phyloP scores from a whole-genome alignment of 2,797 vertebrate genomes.

The Meriones psammophilus region DNA sequence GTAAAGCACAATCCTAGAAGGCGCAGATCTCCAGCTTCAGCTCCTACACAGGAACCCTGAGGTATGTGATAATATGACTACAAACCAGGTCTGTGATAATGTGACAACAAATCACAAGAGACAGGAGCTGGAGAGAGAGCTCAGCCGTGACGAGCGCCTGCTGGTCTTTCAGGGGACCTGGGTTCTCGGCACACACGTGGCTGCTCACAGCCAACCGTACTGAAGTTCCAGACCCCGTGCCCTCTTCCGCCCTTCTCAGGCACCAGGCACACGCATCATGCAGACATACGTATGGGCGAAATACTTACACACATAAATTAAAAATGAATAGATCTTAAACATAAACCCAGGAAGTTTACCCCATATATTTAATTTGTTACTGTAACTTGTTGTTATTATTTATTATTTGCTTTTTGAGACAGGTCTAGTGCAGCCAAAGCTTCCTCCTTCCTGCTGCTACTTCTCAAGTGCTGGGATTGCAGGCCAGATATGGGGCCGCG shows the following conservation, averaged over 20 bases:
- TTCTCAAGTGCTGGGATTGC: not conserved
- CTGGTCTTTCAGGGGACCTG: not conserved
- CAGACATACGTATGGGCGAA: not conserved
- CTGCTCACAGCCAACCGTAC: not conserved
- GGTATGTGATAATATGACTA: not conserved
- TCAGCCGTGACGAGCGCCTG: not conserved
- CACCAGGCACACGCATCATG: not conserved
- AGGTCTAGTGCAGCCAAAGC: not conserved
- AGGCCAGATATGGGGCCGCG: accelerated
- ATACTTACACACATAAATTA: not conserved
- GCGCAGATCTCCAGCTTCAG: not conserved
- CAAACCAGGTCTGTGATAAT: no score
- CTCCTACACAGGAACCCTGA: not conserved
- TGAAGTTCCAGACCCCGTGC: not conserved
- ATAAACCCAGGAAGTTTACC: not conserved
- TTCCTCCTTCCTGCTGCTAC: not conserved
- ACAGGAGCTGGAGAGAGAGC: not conserved
- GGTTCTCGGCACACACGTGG: not conserved
- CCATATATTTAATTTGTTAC: not conserved
- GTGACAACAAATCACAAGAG: not conserved
- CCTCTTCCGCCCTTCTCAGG: not conserved
- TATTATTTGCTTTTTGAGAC: not conserved
- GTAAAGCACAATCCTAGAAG: not conserved
- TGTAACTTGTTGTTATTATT: not conserved
- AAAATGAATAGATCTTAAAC: not conserved